Evolutionary conservation across 2,888 invertebrate genomes (phyloP), one percentile per base, ranked within the genome.

Genomic region (Agrotis clavis): DNA sequence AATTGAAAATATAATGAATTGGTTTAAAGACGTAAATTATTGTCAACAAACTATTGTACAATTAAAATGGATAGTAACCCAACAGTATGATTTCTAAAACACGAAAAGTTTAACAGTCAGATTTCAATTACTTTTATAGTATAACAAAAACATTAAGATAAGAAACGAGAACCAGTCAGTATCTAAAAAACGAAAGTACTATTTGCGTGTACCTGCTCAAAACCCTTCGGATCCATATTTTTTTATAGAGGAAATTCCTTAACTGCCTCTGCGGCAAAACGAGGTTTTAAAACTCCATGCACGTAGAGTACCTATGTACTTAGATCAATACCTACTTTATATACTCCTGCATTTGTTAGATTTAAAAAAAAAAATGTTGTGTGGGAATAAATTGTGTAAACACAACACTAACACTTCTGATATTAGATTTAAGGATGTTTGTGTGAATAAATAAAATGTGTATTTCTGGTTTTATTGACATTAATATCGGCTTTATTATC

Each of bases 321-420:
- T 48, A 65, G 61, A 80, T 45, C 62, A 76, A 67, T 67, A 76
- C 62, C 21, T 54, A 67, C 53, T 47, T 68, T 60, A 61, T 64
- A 76, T 48, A 71, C 57, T 71, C 57, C 35, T n/a, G 61, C 78
- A 62, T n/a, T n/a, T n/a, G n/a, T n/a, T n/a, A n/a, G n/a, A n/a
- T n/a, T n/a, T n/a, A n/a, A n/a, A n/a, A n/a, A n/a, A n/a, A n/a
- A n/a, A n/a, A n/a, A n/a, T n/a, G n/a, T n/a, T n/a, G n/a, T n/a
- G n/a, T n/a, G n/a, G n/a, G n/a, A n/a, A n/a, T n/a, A n/a, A n/a
- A n/a, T n/a, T n/a, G n/a, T n/a, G n/a, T n/a, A n/a, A n/a, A n/a
- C n/a, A n/a, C n/a, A n/a, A n/a, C n/a, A n/a, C n/a, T n/a, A n/a
- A n/a, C n/a, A n/a, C n/a, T n/a, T n/a, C n/a, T n/a, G n/a, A n/a